Evolutionary conservation across 2,888 invertebrate genomes (phyloP).

Genomic region (Magallana nippona): DNA sequence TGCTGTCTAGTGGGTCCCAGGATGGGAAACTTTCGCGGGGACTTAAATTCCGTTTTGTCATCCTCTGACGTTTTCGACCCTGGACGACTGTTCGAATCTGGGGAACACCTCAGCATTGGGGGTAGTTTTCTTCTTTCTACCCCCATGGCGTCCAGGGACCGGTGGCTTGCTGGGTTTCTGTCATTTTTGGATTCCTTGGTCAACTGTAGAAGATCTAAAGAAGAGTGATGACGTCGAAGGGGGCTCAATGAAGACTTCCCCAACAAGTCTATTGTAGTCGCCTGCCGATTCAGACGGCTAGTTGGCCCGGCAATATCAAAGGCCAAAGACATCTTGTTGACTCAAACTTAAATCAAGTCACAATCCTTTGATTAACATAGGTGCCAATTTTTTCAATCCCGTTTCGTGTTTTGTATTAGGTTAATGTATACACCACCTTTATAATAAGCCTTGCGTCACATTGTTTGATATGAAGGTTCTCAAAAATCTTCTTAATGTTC

Average conservation of each 20-base stretch:
- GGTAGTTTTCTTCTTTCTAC: not conserved
- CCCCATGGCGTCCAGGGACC: not conserved
- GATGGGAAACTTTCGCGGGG: slow-evolving; percentile 51
- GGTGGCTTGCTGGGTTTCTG: not conserved
- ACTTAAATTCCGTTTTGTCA: not conserved
- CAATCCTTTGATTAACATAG: slow-evolving; percentile 21
- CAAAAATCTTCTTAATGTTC: not conserved
- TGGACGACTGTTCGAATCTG: slow-evolving; percentile 39
- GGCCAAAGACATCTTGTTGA: slow-evolving; percentile 33
- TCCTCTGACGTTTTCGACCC: slow-evolving; percentile 35
- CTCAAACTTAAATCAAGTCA: slow-evolving; percentile 25
- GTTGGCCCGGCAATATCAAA: slow-evolving; percentile 11
- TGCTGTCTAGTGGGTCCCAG: slow-evolving; percentile 63
- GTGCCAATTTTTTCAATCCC: slow-evolving; percentile 28
- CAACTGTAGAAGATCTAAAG: slow-evolving; percentile 13
- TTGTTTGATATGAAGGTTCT: not conserved
- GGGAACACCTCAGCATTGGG: not conserved
- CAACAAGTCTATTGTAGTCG: not conserved
- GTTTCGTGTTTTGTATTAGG: slow-evolving; percentile 25
- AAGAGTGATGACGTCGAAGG: slow-evolving; percentile 15
- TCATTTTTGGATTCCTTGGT: not conserved
- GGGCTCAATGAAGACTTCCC: not conserved
- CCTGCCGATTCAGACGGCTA: slow-evolving; percentile 3
- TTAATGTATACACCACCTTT: not conserved
- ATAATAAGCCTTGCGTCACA: slow-evolving; percentile 23